Conservation (phyloP, 2,888 invertebrate species). For the Melanostoma scalare region DNA sequence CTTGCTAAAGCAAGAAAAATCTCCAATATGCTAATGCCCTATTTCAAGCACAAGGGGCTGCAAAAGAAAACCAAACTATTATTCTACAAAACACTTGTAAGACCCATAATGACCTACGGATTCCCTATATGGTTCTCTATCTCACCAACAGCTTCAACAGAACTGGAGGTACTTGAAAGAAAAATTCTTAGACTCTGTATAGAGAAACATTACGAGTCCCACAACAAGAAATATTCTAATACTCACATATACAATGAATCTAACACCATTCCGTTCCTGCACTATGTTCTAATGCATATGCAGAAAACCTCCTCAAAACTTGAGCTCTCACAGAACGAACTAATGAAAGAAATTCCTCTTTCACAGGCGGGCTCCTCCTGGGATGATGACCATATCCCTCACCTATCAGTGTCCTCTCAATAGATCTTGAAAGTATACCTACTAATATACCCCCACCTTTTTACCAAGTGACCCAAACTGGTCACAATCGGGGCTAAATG, state of each 20-base stretch:
- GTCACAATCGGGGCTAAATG: too few species aligned
- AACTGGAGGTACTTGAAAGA: background rate
- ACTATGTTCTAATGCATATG: background rate
- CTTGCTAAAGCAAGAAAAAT: background rate
- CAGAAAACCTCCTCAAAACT: background rate
- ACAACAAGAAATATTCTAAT: constrained; percentile 6
- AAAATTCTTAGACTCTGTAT: background rate
- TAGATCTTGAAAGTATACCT: background rate
- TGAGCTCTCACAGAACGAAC: background rate
- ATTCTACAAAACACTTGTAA: constrained; percentile 12
- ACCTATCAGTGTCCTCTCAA: background rate
- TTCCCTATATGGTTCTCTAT: constrained; percentile 28
- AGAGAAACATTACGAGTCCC: background rate
- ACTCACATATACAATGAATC: background rate
- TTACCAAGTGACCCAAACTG: too few species aligned
- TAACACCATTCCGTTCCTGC: background rate
- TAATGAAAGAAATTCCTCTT: background rate
- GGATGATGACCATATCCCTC: background rate
- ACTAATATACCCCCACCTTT: too few species aligned
- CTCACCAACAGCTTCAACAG: background rate
- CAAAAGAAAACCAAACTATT: background rate
- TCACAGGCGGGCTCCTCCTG: background rate
- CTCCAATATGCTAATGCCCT: background rate
- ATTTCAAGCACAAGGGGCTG: background rate
- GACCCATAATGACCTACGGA: background rate